phyloP scores from a whole-genome alignment of 2,888 invertebrate species.

The Rhabditoides inermis region DNA sequence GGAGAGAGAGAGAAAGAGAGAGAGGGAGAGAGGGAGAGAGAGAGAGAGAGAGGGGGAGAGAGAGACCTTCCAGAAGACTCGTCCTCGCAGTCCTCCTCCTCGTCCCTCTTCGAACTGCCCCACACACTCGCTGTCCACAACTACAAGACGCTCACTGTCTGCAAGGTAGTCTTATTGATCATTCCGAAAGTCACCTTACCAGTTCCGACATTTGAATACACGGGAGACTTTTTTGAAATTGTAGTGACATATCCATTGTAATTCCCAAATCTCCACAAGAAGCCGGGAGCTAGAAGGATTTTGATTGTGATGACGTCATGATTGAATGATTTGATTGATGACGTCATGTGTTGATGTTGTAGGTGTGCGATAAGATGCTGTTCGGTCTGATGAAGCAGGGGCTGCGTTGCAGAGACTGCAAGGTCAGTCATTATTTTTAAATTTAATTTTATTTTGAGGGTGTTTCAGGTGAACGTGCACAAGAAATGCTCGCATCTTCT shows the following conservation, averaged over 20 bases:
- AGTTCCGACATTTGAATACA: too few species aligned
- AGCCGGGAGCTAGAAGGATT: too few species aligned
- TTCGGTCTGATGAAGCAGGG: conserved; percentile 52
- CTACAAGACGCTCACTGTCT: conserved; percentile 52
- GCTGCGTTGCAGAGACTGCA: conserved; percentile 51
- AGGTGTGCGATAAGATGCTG: conserved; percentile 49
- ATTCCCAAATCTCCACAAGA: too few species aligned
- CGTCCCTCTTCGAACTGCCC: conserved; percentile 30
- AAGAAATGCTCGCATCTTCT: conserved; percentile 46
- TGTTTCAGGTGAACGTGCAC: conserved; percentile 48
- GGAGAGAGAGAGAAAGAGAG: too few species aligned
- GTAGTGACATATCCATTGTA: too few species aligned
- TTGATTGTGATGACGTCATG: too few species aligned
- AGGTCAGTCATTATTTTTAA: conserved; percentile 19
- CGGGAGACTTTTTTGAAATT: too few species aligned
- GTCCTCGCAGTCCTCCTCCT: too few species aligned
- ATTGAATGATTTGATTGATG: too few species aligned
- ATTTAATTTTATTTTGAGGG: background rate
- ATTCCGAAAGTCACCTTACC: too few species aligned
- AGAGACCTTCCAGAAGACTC: background rate
- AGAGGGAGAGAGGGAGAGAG: background rate
- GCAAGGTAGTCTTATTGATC: conserved; percentile 26
- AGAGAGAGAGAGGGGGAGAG: background rate
- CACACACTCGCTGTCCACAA: conserved; percentile 51
- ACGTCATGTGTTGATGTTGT: too few species aligned